phyloP scores from a whole-genome alignment of 92 coral and sea anemone genomes.

The Heliopora coerulea region DNA sequence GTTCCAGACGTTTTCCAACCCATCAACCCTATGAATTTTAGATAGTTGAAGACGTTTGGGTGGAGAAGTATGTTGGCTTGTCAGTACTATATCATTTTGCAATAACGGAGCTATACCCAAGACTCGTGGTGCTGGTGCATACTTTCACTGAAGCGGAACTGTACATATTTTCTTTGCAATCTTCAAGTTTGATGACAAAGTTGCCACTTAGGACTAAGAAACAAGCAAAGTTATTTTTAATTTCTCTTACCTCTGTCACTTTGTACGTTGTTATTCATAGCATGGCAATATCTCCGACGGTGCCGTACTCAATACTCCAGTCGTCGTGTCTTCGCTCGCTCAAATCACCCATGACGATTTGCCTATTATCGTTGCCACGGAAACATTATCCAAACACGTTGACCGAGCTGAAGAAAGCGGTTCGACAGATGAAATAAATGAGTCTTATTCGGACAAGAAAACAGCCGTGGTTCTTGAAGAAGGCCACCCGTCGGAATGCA shows the following conservation, averaged over 20 bases:
- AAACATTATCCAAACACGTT: neutral
- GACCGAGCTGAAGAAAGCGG: neutral
- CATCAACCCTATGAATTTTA: no score
- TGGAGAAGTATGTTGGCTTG: no score
- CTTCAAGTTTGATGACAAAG: no score
- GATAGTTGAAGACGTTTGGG: no score
- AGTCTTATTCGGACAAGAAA: constrained; percentile 10
- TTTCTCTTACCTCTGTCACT: neutral
- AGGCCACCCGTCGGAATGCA: constrained; percentile 19
- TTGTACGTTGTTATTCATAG: neutral
- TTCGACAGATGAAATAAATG: neutral
- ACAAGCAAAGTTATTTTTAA: no score
- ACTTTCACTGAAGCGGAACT: no score
- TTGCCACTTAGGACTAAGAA: neutral
- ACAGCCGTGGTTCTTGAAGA: constrained; percentile 2
- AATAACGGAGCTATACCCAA: no score
- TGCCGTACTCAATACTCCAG: neutral
- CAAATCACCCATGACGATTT: neutral
- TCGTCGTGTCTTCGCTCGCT: neutral
- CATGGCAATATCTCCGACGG: neutral
- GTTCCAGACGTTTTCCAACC: no score
- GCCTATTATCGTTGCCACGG: neutral
- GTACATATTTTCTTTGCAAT: no score
- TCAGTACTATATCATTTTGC: no score
- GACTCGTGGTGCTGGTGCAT: no score